phyloP scores from a whole-genome alignment of 64 coral and sea anemone species.

The Astreopora myriophthalma region DNA sequence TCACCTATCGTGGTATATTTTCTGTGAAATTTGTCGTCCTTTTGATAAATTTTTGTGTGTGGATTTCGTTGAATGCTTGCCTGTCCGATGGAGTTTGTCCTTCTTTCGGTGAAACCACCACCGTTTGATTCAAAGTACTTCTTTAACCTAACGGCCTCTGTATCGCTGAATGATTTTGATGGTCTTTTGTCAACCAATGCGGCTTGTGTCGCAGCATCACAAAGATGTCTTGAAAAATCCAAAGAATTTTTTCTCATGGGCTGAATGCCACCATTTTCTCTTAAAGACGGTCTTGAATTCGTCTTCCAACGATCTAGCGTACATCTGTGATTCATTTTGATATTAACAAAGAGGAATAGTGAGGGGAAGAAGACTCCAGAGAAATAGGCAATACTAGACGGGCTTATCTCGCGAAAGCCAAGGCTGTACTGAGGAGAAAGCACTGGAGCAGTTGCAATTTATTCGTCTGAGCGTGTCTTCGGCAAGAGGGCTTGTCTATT shows the following conservation, averaged over 20 bases:
- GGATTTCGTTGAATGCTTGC: neutral
- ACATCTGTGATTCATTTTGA: neutral
- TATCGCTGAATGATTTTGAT: slow-evolving; percentile 13
- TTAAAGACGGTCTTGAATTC: neutral
- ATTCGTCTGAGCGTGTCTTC: neutral
- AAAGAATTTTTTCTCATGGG: neutral
- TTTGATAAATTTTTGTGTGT: neutral
- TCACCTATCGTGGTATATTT: neutral
- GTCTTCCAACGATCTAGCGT: neutral
- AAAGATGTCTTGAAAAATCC: slow-evolving; percentile 34
- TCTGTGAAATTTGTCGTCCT: neutral
- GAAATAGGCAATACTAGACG: neutral
- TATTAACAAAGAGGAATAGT: neutral
- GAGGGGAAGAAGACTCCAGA: neutral
- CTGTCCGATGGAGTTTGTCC: too few species aligned
- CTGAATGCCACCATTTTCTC: neutral
- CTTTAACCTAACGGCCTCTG: neutral
- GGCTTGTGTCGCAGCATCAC: neutral
- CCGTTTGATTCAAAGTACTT: neutral
- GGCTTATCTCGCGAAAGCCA: neutral
- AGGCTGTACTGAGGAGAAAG: neutral
- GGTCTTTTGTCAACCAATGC: neutral
- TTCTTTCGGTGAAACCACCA: neutral
- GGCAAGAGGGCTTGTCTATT: neutral
- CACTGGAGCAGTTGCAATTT: neutral